A percentile compares a stretch with the other conserved stretches of the same genome.
phyloP scores from a whole-genome alignment of 2,888 invertebrate genomes.

The Dromius quadrimaculatus region DNA sequence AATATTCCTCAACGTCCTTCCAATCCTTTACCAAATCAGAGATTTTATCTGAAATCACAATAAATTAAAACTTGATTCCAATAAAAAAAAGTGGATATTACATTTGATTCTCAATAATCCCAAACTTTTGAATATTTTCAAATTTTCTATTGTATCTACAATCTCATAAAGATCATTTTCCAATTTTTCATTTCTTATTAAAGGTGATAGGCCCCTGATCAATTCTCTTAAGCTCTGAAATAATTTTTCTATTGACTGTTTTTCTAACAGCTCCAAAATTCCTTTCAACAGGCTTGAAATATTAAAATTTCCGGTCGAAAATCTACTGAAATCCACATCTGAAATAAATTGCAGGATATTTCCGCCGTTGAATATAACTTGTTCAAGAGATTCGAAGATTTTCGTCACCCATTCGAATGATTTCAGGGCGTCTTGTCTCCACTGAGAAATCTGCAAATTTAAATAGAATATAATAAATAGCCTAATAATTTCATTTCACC shows the following conservation, averaged over 20 bases:
- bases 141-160: constrained; percentile 64
- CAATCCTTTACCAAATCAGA: constrained; percentile 60
- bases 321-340: constrained; percentile 64
- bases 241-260: constrained; percentile 67
- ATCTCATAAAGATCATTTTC: constrained; percentile 66
- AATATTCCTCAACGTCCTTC: constrained; percentile 28
- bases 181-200: constrained; percentile 63
- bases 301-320: constrained; percentile 62
- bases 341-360: constrained; percentile 68
- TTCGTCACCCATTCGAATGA: constrained; percentile 67
- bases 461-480: too few relatives aligned
- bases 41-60: constrained; percentile 61
- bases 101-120: constrained; percentile 68
- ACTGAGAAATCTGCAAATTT: constrained; percentile 65
- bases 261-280: constrained; percentile 66
- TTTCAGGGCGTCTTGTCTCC: constrained; percentile 68
- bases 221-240: constrained; percentile 68
- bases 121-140: constrained; percentile 68
- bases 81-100: constrained; percentile 58
- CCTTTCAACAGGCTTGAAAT: constrained; percentile 66
- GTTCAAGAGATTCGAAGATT: constrained; percentile 65
- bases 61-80: constrained; percentile 10
- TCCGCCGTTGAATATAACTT: constrained; percentile 65
- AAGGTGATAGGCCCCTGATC: constrained; percentile 66
- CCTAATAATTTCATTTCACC: too few relatives aligned